Base-by-base conservation (phyloP, 2,888 invertebrate genomes). In the Drosophila barbarae region DNA sequence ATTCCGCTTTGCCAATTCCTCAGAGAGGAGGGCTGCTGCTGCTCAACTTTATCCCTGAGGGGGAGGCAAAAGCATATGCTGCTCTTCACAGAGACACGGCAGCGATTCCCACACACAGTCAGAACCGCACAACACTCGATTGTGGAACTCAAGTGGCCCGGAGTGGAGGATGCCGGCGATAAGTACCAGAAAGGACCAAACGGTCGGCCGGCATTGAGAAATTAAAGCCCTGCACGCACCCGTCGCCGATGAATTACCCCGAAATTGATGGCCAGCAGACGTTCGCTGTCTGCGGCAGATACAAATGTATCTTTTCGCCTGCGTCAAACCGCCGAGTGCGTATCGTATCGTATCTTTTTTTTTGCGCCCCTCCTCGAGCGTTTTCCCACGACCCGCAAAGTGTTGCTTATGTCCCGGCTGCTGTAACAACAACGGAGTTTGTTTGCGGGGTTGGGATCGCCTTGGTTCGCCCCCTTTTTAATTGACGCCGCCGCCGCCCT, bases 251-350 rank as follows among this genome's bases (percentile, higher is more conserved):
- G 69, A 56, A 76, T 70, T 76, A 72, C 67, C 51, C 55, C 66
- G 52, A 73, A 83, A 85, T 83, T 85, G 84, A 85, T 85, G 80
- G 85, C 84, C 76, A 84, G 53, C 85, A 84, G 85, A 85, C 83
- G 78, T 70, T 80, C 69, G 61, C 69, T 78, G 82, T 80, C 78
- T 69, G 63, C 63, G 72, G 34, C 84, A 78, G 82, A 72, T 72
- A 74, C 76, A 82, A 84, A 80, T 82, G 81, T 82, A 82, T 84
- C 84, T 84, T 53, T 64, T 71, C 49, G 57, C 68, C 63, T 55
- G 56, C 75, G 76, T 79, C 76, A 81, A 81, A 81, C 81, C 81
- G 66, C 84, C 77, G 70, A 82, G 74, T 72, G 74, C 77, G 54
- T 69, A 61, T 55, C 39, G 39, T 0, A 41, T 41, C 39, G 39